Percentiles rank a stretch among this genome's conserved stretches.
phyloP scores from a whole-genome alignment of 2,113 vertebrate species.

The Orycteropus afer region DNA sequence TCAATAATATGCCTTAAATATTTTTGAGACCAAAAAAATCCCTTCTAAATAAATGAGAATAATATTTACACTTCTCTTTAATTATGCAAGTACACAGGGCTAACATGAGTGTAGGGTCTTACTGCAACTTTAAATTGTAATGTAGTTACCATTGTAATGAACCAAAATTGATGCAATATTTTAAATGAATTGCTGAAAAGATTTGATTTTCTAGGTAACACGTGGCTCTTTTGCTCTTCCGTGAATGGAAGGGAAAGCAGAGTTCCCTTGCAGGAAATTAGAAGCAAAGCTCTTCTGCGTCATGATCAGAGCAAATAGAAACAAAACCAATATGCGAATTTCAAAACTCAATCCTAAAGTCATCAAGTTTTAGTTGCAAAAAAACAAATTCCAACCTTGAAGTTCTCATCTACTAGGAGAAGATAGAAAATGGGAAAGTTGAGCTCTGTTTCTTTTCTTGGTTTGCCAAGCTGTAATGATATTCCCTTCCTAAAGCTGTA shows the following conservation, averaged over 20 bases:
- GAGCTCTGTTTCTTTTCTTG: conserved; percentile 35
- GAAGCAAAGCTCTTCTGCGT: neutral
- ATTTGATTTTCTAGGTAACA: conserved; percentile 28
- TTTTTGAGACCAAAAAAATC: neutral
- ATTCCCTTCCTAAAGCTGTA: conserved; percentile 79
- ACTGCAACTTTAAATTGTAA: neutral
- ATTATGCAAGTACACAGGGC: neutral
- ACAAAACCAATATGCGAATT: conserved; percentile 30
- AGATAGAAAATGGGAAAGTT: neutral
- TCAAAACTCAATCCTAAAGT: neutral
- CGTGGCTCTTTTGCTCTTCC: neutral
- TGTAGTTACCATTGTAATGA: neutral
- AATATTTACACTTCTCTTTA: neutral
- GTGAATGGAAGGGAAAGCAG: neutral
- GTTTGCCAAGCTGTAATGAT: conserved; percentile 54
- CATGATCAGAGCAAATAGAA: conserved; percentile 15
- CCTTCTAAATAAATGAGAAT: conserved; percentile 1
- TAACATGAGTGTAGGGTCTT: neutral
- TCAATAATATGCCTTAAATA: neutral
- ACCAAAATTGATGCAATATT: neutral
- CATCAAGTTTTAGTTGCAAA: neutral
- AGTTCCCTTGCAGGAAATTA: neutral
- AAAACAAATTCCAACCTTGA: neutral
- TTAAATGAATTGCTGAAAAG: neutral
- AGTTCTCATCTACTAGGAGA: conserved; percentile 20